Evolutionary conservation across 2,888 invertebrate genomes (phyloP).

Genomic region (Zonitis immaculata): DNA sequence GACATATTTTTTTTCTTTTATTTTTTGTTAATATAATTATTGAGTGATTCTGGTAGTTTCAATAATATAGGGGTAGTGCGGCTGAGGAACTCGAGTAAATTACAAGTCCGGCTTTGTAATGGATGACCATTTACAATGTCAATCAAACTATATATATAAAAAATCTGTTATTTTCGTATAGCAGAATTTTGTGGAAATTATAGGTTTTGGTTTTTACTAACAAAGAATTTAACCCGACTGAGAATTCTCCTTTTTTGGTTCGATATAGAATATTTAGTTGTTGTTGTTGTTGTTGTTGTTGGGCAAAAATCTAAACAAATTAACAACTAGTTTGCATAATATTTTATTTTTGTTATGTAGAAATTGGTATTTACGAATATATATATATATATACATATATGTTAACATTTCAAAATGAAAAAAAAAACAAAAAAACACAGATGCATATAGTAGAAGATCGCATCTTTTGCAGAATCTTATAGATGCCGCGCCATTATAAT

Average conservation of each 20-base stretch:
- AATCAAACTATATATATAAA: not conserved
- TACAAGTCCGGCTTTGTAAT: not conserved
- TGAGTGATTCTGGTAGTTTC: not conserved
- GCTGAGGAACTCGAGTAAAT: not conserved
- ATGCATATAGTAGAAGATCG: not conserved
- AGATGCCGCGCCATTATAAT: not conserved
- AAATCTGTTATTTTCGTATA: constrained; percentile 4
- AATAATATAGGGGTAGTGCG: not conserved
- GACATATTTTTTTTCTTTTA: too few relatives aligned
- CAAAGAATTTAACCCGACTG: not conserved
- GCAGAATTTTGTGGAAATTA: constrained; percentile 1
- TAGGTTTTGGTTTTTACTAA: not conserved
- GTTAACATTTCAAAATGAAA: not conserved
- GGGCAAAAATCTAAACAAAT: not conserved
- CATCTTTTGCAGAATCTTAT: not conserved
- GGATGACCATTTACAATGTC: constrained; percentile 3
- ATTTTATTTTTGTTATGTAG: not conserved
- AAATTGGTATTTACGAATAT: not conserved
- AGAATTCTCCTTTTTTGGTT: not conserved
- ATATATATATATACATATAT: too few relatives aligned
- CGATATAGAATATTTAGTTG: not conserved
- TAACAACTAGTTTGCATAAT: not conserved
- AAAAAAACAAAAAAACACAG: not conserved
- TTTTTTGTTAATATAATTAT: too few relatives aligned
- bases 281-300: not conserved